Conservation (phyloP, 2,113 vertebrate genomes). For the Atlantisia rogersi region DNA sequence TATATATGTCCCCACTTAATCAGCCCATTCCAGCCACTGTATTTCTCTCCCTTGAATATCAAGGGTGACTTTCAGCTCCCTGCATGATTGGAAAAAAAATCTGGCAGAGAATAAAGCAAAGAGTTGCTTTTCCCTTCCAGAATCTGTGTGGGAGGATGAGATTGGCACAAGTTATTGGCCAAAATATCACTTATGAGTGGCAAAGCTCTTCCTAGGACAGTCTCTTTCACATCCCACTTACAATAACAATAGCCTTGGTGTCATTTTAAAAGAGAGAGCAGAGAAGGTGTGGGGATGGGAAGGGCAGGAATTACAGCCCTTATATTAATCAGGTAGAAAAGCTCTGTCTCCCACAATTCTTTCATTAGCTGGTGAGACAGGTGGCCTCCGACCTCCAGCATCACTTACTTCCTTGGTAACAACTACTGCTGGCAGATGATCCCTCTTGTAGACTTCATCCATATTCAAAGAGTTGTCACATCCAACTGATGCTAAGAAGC, state of each 20-base stretch:
- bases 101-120: constrained; percentile 24
- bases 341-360: constrained; percentile 67
- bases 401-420: constrained; percentile 74
- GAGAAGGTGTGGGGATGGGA: constrained; percentile 50
- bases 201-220: constrained; percentile 29
- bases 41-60: constrained; percentile 5
- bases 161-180: constrained; percentile 27
- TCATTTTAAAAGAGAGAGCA: constrained; percentile 36
- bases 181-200: constrained; percentile 18
- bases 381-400: constrained; percentile 62
- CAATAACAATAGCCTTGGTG: not conserved
- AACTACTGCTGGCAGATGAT: constrained; percentile 74
- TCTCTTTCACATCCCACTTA: constrained; percentile 33
- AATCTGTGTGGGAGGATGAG: constrained; percentile 29
- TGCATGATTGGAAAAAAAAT: not conserved
- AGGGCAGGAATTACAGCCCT: constrained; percentile 51
- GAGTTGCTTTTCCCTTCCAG: constrained; percentile 10
- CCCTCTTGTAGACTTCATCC: constrained; percentile 72
- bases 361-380: constrained; percentile 73
- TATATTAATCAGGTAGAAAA: constrained; percentile 73
- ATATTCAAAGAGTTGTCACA: constrained; percentile 72
- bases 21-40: not conserved
- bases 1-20: not conserved
- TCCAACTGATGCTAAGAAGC: constrained; percentile 70
- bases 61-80: constrained; percentile 32